Conservation (phyloP, 2,797 vertebrate species). For the Craterocephalus amniculus region DNA sequence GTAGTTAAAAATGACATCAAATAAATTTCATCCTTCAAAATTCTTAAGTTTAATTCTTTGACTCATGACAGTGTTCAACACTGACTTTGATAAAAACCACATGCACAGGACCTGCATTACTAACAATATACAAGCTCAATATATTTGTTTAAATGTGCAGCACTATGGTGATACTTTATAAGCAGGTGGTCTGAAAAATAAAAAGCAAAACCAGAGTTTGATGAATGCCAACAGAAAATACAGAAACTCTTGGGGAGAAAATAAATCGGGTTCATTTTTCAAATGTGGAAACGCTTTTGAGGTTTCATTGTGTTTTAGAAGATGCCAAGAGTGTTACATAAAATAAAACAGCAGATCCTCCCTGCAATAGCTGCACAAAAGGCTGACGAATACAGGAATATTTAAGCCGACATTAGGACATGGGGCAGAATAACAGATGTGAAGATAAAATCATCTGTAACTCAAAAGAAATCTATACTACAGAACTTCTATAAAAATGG, state of each 20-base stretch:
- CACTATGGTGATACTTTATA: background rate
- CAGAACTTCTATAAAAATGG: background rate
- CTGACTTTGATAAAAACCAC: background rate
- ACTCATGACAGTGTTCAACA: background rate
- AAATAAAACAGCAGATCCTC: no score
- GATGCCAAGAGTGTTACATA: no score
- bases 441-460: no score
- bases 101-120: background rate
- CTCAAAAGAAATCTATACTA: background rate
- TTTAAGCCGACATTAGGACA: no score
- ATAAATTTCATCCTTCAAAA: slow-evolving; percentile 24
- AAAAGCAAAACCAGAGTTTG: background rate
- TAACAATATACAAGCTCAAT: background rate
- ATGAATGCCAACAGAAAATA: no score
- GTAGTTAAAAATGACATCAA: slow-evolving; percentile 30
- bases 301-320: background rate
- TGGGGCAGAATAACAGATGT: no score
- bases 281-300: background rate
- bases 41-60: background rate
- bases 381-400: no score
- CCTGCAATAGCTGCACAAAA: no score
- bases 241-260: no score
- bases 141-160: background rate
- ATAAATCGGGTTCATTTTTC: background rate
- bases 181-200: background rate